These are phyloP conservation scores for Tinamus guttatus DNA, from an alignment of 2,113 vertebrate species.

Conservation along the genomic window DNA sequence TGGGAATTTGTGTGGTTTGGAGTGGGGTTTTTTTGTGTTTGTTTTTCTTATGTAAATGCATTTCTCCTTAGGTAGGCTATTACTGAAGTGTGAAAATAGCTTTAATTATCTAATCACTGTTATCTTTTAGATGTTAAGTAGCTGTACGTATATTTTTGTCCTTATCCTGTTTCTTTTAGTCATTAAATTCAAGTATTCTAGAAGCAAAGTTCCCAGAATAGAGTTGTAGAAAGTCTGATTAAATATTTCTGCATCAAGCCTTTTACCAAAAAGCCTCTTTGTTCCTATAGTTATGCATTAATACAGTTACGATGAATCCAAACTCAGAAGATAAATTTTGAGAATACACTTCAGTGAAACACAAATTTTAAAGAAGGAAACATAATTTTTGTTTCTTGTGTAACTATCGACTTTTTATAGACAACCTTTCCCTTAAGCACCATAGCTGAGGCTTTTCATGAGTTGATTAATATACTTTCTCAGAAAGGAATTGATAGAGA, in stretches of 20 bases:
- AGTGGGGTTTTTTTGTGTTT: background rate
- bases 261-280: background rate
- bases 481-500: background rate
- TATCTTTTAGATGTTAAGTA: background rate
- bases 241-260: background rate
- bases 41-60: background rate
- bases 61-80: accelerated
- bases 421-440: background rate
- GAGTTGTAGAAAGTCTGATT: background rate
- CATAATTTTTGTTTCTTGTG: background rate
- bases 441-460: background rate
- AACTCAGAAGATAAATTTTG: background rate
- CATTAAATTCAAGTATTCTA: background rate
- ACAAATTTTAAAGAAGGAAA: background rate
- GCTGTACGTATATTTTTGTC: background rate
- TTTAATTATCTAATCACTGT: background rate
- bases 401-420: background rate
- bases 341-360: background rate
- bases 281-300: accelerated
- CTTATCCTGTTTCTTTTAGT: background rate
- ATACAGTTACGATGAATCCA: background rate
- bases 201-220: background rate
- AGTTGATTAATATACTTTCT: background rate
- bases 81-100: background rate
- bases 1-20: background rate